Conservation (phyloP, 2,888 invertebrate genomes). For the Yponomeuta evonymella region DNA sequence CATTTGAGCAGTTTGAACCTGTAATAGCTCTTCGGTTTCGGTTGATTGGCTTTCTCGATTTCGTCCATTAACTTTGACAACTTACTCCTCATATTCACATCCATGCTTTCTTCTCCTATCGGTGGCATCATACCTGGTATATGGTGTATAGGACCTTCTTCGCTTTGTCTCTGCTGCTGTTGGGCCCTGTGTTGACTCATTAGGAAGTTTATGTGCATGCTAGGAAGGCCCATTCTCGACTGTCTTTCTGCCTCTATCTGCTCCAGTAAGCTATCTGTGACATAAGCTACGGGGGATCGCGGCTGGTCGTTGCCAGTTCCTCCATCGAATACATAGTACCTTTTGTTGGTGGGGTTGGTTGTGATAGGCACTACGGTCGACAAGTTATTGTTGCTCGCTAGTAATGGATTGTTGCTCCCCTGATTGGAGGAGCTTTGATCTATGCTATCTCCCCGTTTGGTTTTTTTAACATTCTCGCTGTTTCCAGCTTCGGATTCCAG, state of each 20-base stretch:
- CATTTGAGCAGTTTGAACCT: constrained; percentile 83
- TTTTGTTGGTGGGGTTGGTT: constrained; percentile 57
- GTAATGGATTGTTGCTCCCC: constrained; percentile 68
- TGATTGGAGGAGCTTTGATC: constrained; percentile 71
- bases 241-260: constrained; percentile 68
- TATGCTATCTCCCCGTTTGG: constrained; percentile 58
- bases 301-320: constrained; percentile 61
- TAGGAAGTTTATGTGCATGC: constrained; percentile 68
- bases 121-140: constrained; percentile 68
- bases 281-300: constrained; percentile 64
- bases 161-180: constrained; percentile 38
- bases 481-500: constrained; percentile 64
- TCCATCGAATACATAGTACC: constrained; percentile 68
- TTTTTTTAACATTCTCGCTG: constrained; percentile 52
- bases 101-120: constrained; percentile 74
- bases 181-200: constrained; percentile 61
- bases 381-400: constrained; percentile 65
- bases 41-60: constrained; percentile 69
- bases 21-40: constrained; percentile 81
- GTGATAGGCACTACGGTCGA: constrained; percentile 65
- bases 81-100: constrained; percentile 71
- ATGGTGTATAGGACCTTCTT: constrained; percentile 45
- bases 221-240: constrained; percentile 65
- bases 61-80: constrained; percentile 75
- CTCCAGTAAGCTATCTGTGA: constrained; percentile 66